Evolutionary conservation across 2,888 invertebrate species (phyloP), one percentile per base, ranked within the genome.

Genomic region (Microdon myrmicae): DNA sequence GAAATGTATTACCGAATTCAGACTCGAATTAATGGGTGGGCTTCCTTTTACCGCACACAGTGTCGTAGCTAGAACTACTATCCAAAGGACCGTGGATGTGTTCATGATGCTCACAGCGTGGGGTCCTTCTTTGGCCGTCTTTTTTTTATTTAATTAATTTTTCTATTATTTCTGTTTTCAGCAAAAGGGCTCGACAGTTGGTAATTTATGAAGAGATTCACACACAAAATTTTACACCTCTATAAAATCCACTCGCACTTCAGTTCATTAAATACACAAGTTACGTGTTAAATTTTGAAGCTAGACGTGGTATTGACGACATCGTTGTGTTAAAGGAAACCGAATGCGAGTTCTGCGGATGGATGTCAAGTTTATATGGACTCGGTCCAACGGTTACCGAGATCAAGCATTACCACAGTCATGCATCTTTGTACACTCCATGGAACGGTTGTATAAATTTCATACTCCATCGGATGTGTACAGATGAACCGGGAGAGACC

Each of bases 331-430:
- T 75, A 75, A 73, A 69, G 74, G 76, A 77, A 73, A 75, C 74
- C 73, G 75, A 78, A 78, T 79, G 79, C 75, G 73, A 74, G 68
- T 71, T 76, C 74, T 73, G 73, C 72, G 72, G 70, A 70, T 69
- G 67, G 69, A 73, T 70, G 74, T 76, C 74, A 72, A 73, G 74
- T 76, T 77, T 79, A 78, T 79, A 79, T 76, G 73, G 75, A 76
- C 73, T 66, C 58, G 54, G 31, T 39, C 5, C 49, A 22, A 31
- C 41, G 41, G 41, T 47, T 51, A 10, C 49, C 16, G 37, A 43
- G 56, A 35, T 25, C 31, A 45, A n/a, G n/a, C 12, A 37, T 37
- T 31, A 64, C 56, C 53, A 34, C 56, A 64, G 41, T 5, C 20
- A 17, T 5, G n/a, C 22, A 41, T n/a, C 7, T 9, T 44, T 43